Evolutionary conservation across 2,797 vertebrate species (phyloP).

Genomic region (Lerista edwardsae): DNA sequence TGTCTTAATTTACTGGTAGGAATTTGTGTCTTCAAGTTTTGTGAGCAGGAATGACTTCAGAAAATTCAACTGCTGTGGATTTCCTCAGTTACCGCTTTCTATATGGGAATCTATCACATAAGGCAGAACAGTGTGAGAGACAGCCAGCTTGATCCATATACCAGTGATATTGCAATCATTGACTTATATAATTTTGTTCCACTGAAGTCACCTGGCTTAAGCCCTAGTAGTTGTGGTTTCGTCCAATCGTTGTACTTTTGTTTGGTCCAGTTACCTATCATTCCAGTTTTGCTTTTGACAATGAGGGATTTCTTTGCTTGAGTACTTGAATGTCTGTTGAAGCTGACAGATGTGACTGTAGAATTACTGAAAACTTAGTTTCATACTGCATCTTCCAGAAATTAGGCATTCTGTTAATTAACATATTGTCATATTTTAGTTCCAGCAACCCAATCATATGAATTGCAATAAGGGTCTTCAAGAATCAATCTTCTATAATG

Average conservation of each 20-base stretch:
- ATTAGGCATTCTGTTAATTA: background rate
- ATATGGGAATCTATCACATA: background rate
- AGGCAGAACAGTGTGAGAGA: conserved; percentile 6
- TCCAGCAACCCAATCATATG: background rate
- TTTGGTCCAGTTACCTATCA: conserved; percentile 16
- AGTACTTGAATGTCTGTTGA: background rate
- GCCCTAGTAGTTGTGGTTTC: background rate
- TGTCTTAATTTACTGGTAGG: background rate
- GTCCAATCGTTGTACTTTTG: conserved; percentile 15
- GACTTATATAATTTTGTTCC: background rate
- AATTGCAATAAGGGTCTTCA: conserved; percentile 1
- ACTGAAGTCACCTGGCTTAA: conserved; percentile 2
- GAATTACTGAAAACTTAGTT: background rate
- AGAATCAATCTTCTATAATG: background rate
- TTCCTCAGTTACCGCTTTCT: background rate
- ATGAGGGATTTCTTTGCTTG: background rate
- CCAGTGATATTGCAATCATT: background rate
- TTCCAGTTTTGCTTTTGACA: conserved; percentile 6
- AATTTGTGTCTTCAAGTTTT: background rate
- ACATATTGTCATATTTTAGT: background rate
- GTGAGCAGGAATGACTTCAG: background rate
- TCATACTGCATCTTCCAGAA: background rate
- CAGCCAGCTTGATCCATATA: background rate
- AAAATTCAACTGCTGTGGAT: background rate
- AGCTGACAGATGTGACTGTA: background rate